Evolutionary conservation across 2,113 vertebrate genomes (phyloP).

Genomic region (Heterochromis multidens): DNA sequence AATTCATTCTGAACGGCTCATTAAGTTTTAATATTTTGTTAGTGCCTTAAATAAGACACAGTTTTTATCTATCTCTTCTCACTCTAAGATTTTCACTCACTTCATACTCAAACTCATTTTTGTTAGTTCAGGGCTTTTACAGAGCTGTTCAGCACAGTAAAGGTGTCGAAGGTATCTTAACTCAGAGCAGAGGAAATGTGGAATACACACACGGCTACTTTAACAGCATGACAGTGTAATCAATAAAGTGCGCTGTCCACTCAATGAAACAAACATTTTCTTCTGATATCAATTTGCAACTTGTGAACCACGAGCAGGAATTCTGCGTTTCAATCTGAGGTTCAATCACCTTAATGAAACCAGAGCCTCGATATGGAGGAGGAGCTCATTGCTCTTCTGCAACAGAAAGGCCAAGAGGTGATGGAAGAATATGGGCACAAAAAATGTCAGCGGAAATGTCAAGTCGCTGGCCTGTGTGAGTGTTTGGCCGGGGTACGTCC

Average conservation of each 20-base stretch:
- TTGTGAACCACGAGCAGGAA: not conserved
- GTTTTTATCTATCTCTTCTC: not conserved
- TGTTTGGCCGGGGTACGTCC: not conserved
- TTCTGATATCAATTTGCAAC: not conserved
- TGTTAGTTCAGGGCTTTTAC: not conserved
- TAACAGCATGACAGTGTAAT: not conserved
- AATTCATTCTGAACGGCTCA: not conserved
- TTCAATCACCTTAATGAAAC: slow-evolving; percentile 25
- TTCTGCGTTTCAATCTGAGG: not conserved
- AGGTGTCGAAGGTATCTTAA: not conserved
- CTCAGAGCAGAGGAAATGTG: not conserved
- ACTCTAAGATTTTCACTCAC: not conserved
- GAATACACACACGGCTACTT: not conserved
- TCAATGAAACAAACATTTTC: slow-evolving; percentile 5
- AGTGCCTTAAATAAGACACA: not conserved
- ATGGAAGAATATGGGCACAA: slow-evolving; percentile 21
- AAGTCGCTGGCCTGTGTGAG: slow-evolving; percentile 22
- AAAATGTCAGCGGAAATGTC: slow-evolving; percentile 70
- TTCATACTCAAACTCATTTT: not conserved
- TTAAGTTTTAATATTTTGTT: not conserved
- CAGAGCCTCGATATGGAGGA: not conserved
- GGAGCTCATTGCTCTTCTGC: not conserved
- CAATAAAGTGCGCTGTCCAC: not conserved
- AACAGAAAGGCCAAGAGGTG: slow-evolving; percentile 45
- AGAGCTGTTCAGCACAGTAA: not conserved